phyloP scores from a whole-genome alignment of 1,140 invertebrate genomes.

The Eurosta solidaginis region DNA sequence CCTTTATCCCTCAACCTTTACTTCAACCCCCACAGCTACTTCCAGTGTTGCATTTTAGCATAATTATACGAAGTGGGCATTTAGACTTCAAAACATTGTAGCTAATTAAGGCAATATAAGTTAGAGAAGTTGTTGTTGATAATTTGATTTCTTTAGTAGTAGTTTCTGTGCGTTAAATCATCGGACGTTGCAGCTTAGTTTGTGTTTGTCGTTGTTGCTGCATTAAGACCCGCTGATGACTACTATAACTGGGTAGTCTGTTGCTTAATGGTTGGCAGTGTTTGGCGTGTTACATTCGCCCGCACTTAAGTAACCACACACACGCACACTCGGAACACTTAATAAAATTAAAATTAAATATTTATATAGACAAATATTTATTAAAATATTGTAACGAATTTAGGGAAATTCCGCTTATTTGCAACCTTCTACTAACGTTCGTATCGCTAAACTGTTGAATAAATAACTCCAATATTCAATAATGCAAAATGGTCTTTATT shows the following conservation, averaged over 20 bases:
- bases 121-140: not conserved
- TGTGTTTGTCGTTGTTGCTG: not conserved
- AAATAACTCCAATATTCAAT: too few relatives aligned
- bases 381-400: too few relatives aligned
- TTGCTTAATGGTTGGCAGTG: not conserved
- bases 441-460: too few relatives aligned
- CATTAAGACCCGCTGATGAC: too few relatives aligned
- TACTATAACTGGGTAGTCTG: not conserved
- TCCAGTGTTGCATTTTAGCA: slow-evolving; percentile 2
- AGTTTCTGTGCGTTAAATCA: not conserved
- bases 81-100: slow-evolving; percentile 11
- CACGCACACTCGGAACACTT: not conserved
- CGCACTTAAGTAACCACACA: not conserved
- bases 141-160: too few relatives aligned
- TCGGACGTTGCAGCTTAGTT: not conserved
- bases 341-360: too few relatives aligned
- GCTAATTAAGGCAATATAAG: not conserved
- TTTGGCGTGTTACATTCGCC: not conserved
- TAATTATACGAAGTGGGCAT: not conserved
- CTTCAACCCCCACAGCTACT: too few relatives aligned
- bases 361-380: too few relatives aligned
- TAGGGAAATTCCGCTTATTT: too few relatives aligned
- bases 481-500: too few relatives aligned
- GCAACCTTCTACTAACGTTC: too few relatives aligned
- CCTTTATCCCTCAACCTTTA: too few relatives aligned